Evolutionary conservation across 1,140 invertebrate genomes (phyloP).

Genomic region (Brachionus asplanchnoidis): DNA sequence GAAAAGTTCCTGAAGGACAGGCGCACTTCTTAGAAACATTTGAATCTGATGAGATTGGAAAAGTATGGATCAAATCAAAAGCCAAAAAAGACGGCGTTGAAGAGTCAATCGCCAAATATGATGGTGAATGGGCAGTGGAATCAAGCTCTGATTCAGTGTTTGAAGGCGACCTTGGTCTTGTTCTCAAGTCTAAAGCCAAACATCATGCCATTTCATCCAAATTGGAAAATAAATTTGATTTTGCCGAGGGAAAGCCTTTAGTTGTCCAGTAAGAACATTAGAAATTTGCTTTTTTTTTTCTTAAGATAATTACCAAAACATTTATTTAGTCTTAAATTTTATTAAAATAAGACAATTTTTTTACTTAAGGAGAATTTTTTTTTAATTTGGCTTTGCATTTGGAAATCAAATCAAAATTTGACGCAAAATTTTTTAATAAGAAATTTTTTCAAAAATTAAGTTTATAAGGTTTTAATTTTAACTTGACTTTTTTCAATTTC

Average conservation of each 20-base stretch:
- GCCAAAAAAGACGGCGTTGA: constrained; percentile 88
- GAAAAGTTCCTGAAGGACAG: background rate
- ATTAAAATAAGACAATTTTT: background rate
- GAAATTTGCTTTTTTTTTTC: background rate
- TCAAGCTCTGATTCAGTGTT: constrained; percentile 69
- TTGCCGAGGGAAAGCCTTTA: constrained; percentile 73
- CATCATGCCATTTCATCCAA: constrained; percentile 85
- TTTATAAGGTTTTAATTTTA: too few relatives aligned
- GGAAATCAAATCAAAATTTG: too few relatives aligned
- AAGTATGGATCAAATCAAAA: constrained; percentile 75
- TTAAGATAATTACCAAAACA: background rate
- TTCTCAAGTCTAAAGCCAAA: constrained; percentile 88
- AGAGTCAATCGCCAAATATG: constrained; percentile 66
- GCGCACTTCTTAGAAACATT: constrained; percentile 7
- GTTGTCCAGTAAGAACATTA: constrained; percentile 67
- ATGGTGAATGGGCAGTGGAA: constrained; percentile 70
- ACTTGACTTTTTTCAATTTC: too few relatives aligned
- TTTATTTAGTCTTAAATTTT: background rate
- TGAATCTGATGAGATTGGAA: constrained; percentile 41
- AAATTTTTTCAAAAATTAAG: too few relatives aligned
- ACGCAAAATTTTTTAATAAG: too few relatives aligned
- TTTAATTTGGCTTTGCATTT: too few relatives aligned
- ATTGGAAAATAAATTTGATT: constrained; percentile 75
- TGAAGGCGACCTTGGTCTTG: constrained; percentile 76
- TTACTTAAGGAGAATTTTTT: too few relatives aligned